Evolutionary conservation across 30 jellyfish, hydroid and myxozoan species (phyloP), one percentile per base, ranked within the genome.

Genomic region (Chironex yamaguchii): DNA sequence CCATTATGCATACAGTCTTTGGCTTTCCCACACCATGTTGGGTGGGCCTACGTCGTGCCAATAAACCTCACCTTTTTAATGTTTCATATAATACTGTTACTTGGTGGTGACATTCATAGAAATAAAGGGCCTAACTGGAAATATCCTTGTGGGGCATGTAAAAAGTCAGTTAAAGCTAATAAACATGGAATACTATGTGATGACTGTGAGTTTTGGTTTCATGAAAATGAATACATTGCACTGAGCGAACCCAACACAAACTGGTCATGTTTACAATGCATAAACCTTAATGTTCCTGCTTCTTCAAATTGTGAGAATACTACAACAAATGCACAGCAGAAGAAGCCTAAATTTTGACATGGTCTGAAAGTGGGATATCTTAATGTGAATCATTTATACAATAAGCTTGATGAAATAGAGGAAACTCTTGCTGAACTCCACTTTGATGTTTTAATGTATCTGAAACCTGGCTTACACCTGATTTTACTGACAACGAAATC

Each of bases 391-490:
- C 79, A 31, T n/a, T 79, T 76, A 3, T 50, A 49, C 80, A 49
- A 76, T 30, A 76, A 76, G 79, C 79, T 76, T 50, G 88, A 51
- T 76, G 62, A 50, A 6, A 34, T 49, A 50, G 30, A 76, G 79
- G 88, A 24, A 52, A 26, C 62, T 25, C 88, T 71, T 34, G 34
- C 85, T 48, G 26, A n/a, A 32, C 63, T n/a, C 79, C 80, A 50
- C 6, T 29, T 76, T 49, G 79, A 76, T 76, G 54, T 76, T 49
- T 52, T 52, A 79, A 51, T 52, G 79, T 76, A 26, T 49, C 80
- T 76, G 88, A 76, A 52, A 76, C 88, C 80, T 76, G 88, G 88
- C 88, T 76, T 4, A 76, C 84, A 51, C 27, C 79, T 76, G 79
- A 76, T 1, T 48, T 76, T 49, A 25, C 79, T 76, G 82, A 76